Conservation (phyloP, 2,888 invertebrate genomes). For the Epistrophe grossulariae region DNA sequence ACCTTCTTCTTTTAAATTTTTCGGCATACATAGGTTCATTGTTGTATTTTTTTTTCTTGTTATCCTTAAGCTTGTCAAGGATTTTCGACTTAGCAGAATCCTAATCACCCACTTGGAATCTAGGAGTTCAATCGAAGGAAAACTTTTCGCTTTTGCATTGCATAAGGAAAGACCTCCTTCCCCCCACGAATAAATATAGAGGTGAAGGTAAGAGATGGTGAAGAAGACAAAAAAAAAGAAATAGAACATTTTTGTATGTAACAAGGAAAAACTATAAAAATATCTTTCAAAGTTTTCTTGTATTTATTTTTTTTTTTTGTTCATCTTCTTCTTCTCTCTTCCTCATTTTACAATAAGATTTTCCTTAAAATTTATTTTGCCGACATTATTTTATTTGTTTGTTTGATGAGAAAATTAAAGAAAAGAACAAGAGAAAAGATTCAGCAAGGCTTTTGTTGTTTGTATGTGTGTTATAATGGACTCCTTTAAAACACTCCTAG, state of each 20-base stretch:
- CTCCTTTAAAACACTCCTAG: conserved; percentile 25
- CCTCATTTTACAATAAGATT: conserved; percentile 22
- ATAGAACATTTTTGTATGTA: neutral
- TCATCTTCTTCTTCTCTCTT: neutral
- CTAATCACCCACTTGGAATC: conserved; percentile 55
- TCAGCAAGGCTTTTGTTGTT: neutral
- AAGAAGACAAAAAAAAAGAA: neutral
- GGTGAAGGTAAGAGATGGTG: conserved; percentile 61
- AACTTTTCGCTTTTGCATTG: conserved; percentile 50
- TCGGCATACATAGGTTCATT: too few species aligned
- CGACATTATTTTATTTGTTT: conserved; percentile 3
- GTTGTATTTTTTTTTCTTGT: conserved; percentile 13
- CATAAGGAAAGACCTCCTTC: conserved; percentile 27
- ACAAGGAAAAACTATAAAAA: conserved; percentile 55
- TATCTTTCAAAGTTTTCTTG: conserved; percentile 15
- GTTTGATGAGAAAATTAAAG: conserved; percentile 36
- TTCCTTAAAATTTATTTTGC: conserved; percentile 36
- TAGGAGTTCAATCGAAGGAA: conserved; percentile 30
- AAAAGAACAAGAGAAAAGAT: neutral
- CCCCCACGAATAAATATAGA: neutral
- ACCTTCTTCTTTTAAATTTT: conserved; percentile 18
- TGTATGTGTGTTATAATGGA: conserved; percentile 16
- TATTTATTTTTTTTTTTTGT: neutral
- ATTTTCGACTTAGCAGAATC: conserved; percentile 56
- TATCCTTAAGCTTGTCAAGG: conserved; percentile 43